Evolutionary conservation across 2,797 vertebrate species (phyloP).

Genomic region (Platyrinchus mystaceus): DNA sequence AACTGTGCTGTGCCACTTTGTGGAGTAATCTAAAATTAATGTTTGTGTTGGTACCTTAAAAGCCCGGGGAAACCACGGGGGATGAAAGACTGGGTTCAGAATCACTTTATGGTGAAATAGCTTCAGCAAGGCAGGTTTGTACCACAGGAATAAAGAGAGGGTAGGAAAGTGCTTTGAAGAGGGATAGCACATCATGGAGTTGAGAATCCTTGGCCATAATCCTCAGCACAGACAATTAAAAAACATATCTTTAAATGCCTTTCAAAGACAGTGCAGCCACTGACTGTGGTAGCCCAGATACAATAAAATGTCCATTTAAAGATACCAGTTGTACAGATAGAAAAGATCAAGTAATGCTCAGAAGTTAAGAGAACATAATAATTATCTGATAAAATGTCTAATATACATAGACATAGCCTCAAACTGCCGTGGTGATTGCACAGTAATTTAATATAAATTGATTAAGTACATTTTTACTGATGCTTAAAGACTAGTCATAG

Average conservation of each 20-base stretch:
- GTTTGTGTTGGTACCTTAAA: background rate
- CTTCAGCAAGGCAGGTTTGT: background rate
- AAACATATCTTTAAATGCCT: background rate
- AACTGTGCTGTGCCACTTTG: background rate
- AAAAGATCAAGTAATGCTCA: slow-evolving; percentile 50
- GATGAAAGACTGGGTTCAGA: background rate
- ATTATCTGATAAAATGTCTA: slow-evolving; percentile 65
- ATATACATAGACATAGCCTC: slow-evolving; percentile 22
- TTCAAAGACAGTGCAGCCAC: background rate
- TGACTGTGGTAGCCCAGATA: slow-evolving; percentile 9
- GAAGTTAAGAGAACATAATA: slow-evolving; percentile 40
- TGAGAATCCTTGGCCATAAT: background rate
- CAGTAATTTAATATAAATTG: slow-evolving; percentile 62
- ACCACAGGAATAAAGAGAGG: background rate
- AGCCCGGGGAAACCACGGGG: background rate
- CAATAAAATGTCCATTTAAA: slow-evolving; percentile 37
- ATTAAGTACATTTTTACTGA: slow-evolving; percentile 71
- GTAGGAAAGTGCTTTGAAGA: background rate
- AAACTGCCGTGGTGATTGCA: slow-evolving; percentile 40
- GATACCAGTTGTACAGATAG: slow-evolving; percentile 27
- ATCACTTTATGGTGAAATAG: background rate
- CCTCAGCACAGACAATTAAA: background rate
- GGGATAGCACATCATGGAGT: background rate
- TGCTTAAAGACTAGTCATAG: slow-evolving; percentile 67
- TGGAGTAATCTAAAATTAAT: background rate